These are phyloP conservation scores for Coregonus clupeaformis DNA, from an alignment of 2,113 vertebrate species.

Conservation along the genomic window DNA sequence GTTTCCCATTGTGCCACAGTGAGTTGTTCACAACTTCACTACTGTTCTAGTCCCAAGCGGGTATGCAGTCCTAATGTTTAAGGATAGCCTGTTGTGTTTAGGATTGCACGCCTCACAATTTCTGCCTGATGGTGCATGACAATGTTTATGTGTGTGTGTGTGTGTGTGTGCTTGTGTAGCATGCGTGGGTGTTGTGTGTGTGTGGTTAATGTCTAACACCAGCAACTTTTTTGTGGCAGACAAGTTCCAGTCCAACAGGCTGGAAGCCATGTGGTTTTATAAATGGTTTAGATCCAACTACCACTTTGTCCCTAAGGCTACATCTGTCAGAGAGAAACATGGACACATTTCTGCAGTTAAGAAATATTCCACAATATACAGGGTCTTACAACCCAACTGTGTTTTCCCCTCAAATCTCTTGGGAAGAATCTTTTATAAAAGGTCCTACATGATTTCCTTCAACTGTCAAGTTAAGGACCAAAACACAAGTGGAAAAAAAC, in stretches of 20 bases:
- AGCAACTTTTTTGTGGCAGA: slow-evolving; percentile 14
- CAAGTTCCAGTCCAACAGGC: slow-evolving; percentile 6
- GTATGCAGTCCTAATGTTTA: not conserved
- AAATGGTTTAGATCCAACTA: slow-evolving; percentile 22
- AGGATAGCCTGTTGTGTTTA: not conserved
- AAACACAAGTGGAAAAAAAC: slow-evolving; percentile 16
- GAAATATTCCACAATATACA: slow-evolving; percentile 24
- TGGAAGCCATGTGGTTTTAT: slow-evolving; percentile 23
- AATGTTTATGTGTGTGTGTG: too few species aligned
- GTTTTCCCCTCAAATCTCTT: slow-evolving; percentile 29
- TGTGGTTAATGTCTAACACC: not conserved
- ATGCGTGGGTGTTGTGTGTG: not conserved
- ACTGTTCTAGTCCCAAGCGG: not conserved
- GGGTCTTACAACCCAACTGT: slow-evolving; percentile 24
- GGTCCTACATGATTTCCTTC: slow-evolving; percentile 37
- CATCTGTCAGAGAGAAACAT: slow-evolving; percentile 25
- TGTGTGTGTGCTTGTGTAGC: too few species aligned
- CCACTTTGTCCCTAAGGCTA: slow-evolving; percentile 24
- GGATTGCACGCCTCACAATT: too few species aligned
- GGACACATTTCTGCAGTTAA: not conserved
- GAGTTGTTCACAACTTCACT: not conserved
- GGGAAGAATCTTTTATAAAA: slow-evolving; percentile 24
- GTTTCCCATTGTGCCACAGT: too few species aligned
- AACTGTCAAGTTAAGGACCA: slow-evolving; percentile 14
- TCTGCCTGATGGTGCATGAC: too few species aligned